Evolutionary conservation across 2,113 vertebrate species (phyloP), one percentile per base, ranked within the genome.

Genomic region (Petaurus breviceps): DNA sequence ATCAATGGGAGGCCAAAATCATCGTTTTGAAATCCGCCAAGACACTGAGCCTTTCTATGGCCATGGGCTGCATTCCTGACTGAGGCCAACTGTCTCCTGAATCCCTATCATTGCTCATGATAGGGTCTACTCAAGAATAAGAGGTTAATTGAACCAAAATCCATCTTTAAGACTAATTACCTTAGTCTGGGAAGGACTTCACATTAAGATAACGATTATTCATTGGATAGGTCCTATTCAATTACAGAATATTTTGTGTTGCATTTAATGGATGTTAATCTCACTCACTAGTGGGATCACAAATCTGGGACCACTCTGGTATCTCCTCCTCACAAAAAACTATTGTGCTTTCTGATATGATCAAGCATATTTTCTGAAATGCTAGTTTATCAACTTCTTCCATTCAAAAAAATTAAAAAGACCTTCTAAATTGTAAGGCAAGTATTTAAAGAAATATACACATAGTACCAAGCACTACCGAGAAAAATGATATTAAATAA

Each of bases 231-330:
- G 57, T 23, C 19, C 14, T 53, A 93, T 89, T 12, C 47, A 77
- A 0, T 31, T 43, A 84, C 22, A 46, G 51, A 49, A 77, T 22
- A 92, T 55, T 89, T 94, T 47, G 90, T 84, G n/a, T 84, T 51
- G 6, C 8, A 50, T 52, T 23, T 95, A 91, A 95, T 0, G n/a
- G 77, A 96, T 49, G 47, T 89, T 10, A 43, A 95, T 14, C 19
- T 93, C 37, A 93, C 19, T 93, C n/a, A 94, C n/a, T 93, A 57
- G 47, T 47, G 91, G 31, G 49, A 95, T 50, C 90, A 96, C 46
- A 95, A 96, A 84, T 22, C 46, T 49, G 90, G 43, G 54, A 49
- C 22, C 37, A 43, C 19, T 37, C 14, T 61, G 57, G 57, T 61
- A 61, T 3, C 57, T 8, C 7, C 22, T 43, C 16, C 37, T 84